A percentile compares a stretch with the other conserved stretches of the same genome.
These are phyloP conservation scores for Oligia strigilis DNA, from an alignment of 2,888 invertebrate species.

Conservation along the genomic window DNA sequence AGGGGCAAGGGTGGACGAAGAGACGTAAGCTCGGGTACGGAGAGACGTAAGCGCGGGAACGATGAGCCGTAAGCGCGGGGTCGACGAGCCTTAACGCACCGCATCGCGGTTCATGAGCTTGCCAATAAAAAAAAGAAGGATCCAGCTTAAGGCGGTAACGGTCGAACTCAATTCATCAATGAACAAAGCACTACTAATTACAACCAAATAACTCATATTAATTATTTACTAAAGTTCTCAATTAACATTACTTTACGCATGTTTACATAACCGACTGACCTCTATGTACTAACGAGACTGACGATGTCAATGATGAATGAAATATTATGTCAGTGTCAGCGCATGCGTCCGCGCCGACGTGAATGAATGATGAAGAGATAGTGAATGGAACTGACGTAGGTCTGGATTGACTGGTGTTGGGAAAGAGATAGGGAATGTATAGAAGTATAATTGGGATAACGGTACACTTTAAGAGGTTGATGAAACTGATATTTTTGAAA, in stretches of 20 bases:
- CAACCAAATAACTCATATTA: slow-evolving; percentile 25
- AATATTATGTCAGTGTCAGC: slow-evolving; percentile 57
- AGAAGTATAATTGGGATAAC: not conserved
- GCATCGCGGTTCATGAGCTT: too few species aligned
- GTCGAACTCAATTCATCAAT: slow-evolving; percentile 8
- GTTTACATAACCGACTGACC: slow-evolving; percentile 50
- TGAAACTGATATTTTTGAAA: not conserved
- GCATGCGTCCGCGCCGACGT: slow-evolving; percentile 35
- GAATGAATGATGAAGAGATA: slow-evolving; percentile 49
- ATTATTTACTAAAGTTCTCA: slow-evolving; percentile 39
- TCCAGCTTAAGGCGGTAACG: not conserved
- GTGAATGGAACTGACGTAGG: slow-evolving; percentile 36
- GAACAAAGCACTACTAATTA: slow-evolving; percentile 29
- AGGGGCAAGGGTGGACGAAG: too few species aligned
- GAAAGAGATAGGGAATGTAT: slow-evolving; percentile 3
- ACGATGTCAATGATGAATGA: slow-evolving; percentile 56
- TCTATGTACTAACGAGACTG: slow-evolving; percentile 51
- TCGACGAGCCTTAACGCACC: too few species aligned
- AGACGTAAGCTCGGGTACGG: too few species aligned
- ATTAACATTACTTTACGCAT: slow-evolving; percentile 42
- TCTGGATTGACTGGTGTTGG: slow-evolving; percentile 12
- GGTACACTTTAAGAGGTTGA: not conserved
- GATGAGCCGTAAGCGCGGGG: too few species aligned
- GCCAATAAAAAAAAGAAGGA: not conserved
- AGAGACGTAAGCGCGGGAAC: too few species aligned